phyloP scores from a whole-genome alignment of 2,113 vertebrate genomes.

The Coptodon bakossiorum region DNA sequence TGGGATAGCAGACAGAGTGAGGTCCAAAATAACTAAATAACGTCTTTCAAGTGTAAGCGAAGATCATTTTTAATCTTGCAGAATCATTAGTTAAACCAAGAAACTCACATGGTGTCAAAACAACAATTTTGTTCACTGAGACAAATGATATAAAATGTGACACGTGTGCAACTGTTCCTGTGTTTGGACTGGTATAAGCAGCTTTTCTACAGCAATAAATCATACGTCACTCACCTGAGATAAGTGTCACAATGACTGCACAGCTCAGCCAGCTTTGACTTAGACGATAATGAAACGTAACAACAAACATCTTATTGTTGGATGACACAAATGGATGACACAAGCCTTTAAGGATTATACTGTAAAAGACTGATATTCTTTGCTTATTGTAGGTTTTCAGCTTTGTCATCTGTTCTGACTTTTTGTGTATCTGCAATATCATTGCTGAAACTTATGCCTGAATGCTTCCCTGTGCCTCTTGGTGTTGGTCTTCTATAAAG shows the following conservation, averaged over 20 bases:
- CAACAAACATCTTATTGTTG: background rate
- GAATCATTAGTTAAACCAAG: background rate
- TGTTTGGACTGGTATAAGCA: background rate
- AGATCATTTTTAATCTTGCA: background rate
- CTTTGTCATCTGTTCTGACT: background rate
- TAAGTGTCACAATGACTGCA: background rate
- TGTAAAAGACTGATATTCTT: background rate
- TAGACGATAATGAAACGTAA: background rate
- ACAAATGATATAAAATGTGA: background rate
- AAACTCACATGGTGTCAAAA: background rate
- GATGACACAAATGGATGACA: background rate
- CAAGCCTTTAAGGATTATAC: background rate
- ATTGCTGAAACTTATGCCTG: background rate
- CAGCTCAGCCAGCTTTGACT: background rate
- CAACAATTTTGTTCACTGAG: background rate
- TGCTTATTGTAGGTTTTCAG: background rate
- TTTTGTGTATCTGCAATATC: background rate
- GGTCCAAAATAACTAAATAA: background rate
- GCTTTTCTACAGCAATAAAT: background rate
- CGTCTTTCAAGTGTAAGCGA: fast-evolving
- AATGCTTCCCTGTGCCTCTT: background rate
- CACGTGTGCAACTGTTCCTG: background rate
- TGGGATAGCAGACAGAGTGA: background rate
- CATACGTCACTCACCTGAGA: background rate
- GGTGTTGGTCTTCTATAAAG: background rate